These are phyloP conservation scores for Thunnus thynnus DNA, from an alignment of 2,113 vertebrate species.

Conservation along the genomic window DNA sequence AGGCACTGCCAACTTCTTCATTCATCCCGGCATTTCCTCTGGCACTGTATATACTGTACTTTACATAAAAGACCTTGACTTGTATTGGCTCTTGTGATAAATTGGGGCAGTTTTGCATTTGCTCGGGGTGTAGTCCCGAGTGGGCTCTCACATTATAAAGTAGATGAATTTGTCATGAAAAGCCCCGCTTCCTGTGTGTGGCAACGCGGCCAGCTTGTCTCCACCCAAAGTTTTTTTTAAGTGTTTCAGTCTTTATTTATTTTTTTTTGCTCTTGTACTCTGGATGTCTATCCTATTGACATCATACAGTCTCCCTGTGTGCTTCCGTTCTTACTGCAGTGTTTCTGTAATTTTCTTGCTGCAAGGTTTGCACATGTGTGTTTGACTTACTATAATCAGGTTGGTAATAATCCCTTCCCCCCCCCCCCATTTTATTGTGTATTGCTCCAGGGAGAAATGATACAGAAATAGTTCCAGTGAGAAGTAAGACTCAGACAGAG, in stretches of 20 bases:
- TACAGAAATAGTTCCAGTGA: slow-evolving; percentile 28
- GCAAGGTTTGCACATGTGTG: not conserved
- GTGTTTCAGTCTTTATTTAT: not conserved
- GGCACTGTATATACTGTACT: slow-evolving; percentile 3
- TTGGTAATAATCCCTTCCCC: not conserved
- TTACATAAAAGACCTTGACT: slow-evolving; percentile 22
- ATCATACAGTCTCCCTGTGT: not conserved
- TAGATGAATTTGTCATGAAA: slow-evolving; percentile 34
- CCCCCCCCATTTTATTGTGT: slow-evolving; percentile 13
- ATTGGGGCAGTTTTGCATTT: slow-evolving; percentile 34
- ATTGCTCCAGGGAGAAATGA: slow-evolving; percentile 30
- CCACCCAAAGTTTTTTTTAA: not conserved
- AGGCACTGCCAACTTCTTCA: not conserved
- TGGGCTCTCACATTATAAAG: slow-evolving; percentile 19
- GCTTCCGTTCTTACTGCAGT: not conserved
- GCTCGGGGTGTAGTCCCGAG: not conserved
- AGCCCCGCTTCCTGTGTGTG: not conserved
- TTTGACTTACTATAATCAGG: slow-evolving; percentile 18
- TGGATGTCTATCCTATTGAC: not conserved
- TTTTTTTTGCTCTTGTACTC: not conserved
- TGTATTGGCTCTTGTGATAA: slow-evolving; percentile 21
- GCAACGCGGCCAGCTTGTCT: not conserved
- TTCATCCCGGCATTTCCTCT: slow-evolving; percentile 15
- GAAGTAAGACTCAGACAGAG: slow-evolving; percentile 32
- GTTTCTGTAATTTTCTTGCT: not conserved